A percentile compares a stretch with the other conserved stretches of the same genome.
Conservation (phyloP, 1,140 invertebrate species). For the Trachymyrmex cornetzi region DNA sequence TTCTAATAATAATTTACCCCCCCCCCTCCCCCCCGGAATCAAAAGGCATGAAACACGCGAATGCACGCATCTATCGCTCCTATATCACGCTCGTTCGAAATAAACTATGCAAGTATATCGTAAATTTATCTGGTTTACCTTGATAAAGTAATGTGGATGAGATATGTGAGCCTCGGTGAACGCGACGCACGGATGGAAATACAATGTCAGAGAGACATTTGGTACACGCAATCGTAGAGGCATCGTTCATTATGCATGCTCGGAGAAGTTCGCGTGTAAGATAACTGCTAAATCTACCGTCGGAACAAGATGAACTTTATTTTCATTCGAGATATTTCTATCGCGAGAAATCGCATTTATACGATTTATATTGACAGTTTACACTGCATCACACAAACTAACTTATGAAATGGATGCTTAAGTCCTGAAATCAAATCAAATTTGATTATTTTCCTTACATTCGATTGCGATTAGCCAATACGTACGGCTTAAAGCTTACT, state of each 20-base stretch:
- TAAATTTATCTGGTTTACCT: conserved; percentile 75
- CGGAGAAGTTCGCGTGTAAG: neutral
- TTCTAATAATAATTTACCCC: conserved; percentile 43
- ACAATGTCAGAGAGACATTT: conserved; percentile 36
- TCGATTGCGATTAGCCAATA: too few species aligned
- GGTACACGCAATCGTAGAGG: conserved; percentile 6
- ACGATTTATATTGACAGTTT: conserved; percentile 1
- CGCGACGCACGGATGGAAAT: conserved; percentile 46
- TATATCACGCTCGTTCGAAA: conserved; percentile 55
- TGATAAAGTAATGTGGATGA: conserved; percentile 69
- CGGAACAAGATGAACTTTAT: neutral
- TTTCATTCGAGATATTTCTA: neutral
- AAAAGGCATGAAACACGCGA: conserved; percentile 54
- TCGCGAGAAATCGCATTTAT: neutral
- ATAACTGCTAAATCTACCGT: neutral
- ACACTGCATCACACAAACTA: neutral
- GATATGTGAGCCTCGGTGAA: conserved; percentile 66
- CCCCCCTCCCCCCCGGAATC: too few species aligned
- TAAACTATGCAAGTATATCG: conserved; percentile 47
- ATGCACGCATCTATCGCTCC: conserved; percentile 29
- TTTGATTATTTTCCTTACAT: too few species aligned
- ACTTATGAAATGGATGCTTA: neutral
- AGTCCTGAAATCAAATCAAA: too few species aligned
- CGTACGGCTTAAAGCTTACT: too few species aligned
- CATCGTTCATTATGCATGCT: conserved; percentile 42